These are phyloP conservation scores for Gerris lacustris DNA, from an alignment of 2,888 invertebrate species.

Conservation along the genomic window DNA sequence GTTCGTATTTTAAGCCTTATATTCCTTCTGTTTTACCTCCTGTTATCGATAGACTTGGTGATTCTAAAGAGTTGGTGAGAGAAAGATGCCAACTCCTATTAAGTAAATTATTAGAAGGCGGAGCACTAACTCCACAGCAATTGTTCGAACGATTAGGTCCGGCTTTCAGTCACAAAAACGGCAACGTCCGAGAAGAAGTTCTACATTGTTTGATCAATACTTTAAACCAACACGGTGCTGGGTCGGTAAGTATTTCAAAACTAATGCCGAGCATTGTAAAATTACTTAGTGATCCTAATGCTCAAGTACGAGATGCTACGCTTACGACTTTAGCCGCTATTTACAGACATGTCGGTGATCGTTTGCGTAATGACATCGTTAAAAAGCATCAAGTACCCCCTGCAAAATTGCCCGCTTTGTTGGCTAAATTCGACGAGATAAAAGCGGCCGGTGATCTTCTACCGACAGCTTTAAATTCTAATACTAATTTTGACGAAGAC, in stretches of 20 bases:
- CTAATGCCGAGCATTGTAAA: slow-evolving; percentile 72
- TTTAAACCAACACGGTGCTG: slow-evolving; percentile 73
- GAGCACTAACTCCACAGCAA: slow-evolving; percentile 53
- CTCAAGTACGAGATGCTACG: slow-evolving; percentile 76
- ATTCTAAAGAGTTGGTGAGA: slow-evolving; percentile 52
- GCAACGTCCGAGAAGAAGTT: slow-evolving; percentile 82
- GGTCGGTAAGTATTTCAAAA: slow-evolving; percentile 65
- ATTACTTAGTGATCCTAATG: slow-evolving; percentile 73
- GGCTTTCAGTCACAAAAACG: slow-evolving; percentile 77
- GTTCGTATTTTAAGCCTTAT: slow-evolving; percentile 74
- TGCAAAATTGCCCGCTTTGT: slow-evolving; percentile 53
- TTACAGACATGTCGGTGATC: slow-evolving; percentile 85
- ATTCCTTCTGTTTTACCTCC: slow-evolving; percentile 70
- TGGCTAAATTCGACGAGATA: slow-evolving; percentile 77
- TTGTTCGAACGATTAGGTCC: slow-evolving; percentile 59
- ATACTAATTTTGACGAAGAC: slow-evolving; percentile 10
- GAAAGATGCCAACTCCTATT: slow-evolving; percentile 62
- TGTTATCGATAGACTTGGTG: slow-evolving; percentile 64
- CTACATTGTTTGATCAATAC: slow-evolving; percentile 68
- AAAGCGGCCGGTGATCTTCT: slow-evolving; percentile 64
- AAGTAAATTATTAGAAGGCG: slow-evolving; percentile 58
- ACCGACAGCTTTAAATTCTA: slow-evolving; percentile 48
- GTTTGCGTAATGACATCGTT: slow-evolving; percentile 65
- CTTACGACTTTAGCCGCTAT: slow-evolving; percentile 74
- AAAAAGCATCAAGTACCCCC: slow-evolving; percentile 66